Percentiles rank a stretch among this genome's conserved stretches.
Conservation (phyloP, 2,797 vertebrate genomes). For the Pantherophis vulpinus region DNA sequence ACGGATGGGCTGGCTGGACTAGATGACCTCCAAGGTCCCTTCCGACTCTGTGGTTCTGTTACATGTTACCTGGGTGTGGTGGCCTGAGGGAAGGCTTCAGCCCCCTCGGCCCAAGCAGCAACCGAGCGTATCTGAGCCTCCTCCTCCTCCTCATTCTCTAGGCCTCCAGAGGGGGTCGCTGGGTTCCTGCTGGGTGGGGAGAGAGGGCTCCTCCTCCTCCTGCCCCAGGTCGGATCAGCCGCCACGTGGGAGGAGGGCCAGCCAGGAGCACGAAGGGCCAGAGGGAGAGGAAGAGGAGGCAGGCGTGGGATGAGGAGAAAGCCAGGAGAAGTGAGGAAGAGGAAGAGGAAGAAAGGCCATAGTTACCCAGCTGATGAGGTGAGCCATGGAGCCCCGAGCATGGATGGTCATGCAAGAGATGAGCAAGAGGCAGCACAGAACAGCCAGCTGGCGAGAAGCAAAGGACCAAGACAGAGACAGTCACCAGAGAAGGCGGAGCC, state of each 20-base stretch:
- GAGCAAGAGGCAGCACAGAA: constrained; percentile 39
- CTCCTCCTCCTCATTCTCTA: neutral
- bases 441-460: neutral
- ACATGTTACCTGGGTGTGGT: neutral
- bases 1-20: too few relatives aligned
- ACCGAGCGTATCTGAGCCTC: neutral
- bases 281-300: neutral
- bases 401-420: constrained; percentile 53
- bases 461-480: neutral
- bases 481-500: neutral
- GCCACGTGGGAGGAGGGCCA: neutral
- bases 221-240: neutral
- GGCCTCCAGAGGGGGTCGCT: neutral
- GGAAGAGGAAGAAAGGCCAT: constrained; percentile 32
- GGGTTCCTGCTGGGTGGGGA: neutral
- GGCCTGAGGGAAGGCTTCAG: neutral
- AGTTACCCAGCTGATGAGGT: constrained; percentile 63
- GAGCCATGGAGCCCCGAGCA: constrained; percentile 51
- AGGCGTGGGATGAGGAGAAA: neutral
- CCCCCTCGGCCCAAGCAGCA: neutral
- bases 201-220: accelerated
- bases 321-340: neutral
- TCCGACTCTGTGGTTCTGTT: too few relatives aligned
- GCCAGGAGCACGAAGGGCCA: neutral
- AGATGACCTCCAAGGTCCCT: too few relatives aligned